Conservation (phyloP, 2,888 invertebrate genomes). For the Euzophera pinguis region DNA sequence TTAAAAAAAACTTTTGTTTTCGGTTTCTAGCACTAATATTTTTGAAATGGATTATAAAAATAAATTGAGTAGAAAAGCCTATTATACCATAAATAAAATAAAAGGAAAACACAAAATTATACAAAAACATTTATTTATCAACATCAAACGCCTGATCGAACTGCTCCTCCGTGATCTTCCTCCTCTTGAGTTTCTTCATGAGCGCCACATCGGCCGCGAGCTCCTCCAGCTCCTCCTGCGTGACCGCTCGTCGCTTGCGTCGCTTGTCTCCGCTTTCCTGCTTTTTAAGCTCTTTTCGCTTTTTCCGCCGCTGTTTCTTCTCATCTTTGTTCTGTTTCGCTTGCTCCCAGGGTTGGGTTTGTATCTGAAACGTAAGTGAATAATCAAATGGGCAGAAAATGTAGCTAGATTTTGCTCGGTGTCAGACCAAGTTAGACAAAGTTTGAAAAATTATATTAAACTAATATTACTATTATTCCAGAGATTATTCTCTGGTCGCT, state of each 20-base stretch:
- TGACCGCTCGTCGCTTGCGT: conserved; percentile 64
- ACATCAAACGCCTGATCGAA: conserved; percentile 82
- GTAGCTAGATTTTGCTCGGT: too few relatives aligned
- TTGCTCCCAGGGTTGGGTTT: conserved; percentile 88
- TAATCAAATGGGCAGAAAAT: too few relatives aligned
- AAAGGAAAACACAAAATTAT: neutral
- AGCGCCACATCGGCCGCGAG: conserved; percentile 89
- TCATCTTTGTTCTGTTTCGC: conserved; percentile 85
- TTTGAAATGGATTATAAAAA: too few relatives aligned
- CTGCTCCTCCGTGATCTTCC: conserved; percentile 86
- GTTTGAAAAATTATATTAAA: too few relatives aligned
- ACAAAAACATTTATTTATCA: conserved; percentile 38
- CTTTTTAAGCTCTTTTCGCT: conserved; percentile 80
- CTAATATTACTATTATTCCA: too few relatives aligned
- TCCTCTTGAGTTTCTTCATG: conserved; percentile 91
- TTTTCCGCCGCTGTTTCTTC: conserved; percentile 80
- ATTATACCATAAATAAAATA: too few relatives aligned
- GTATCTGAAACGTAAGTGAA: conserved; percentile 41
- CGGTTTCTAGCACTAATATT: too few relatives aligned
- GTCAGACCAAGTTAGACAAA: too few relatives aligned
- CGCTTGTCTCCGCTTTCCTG: conserved; percentile 68
- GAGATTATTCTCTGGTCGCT: too few relatives aligned
- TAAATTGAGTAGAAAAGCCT: too few relatives aligned
- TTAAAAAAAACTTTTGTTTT: too few relatives aligned
- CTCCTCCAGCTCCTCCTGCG: conserved; percentile 87